Evolutionary conservation across 2,888 invertebrate species (phyloP).

Genomic region (Tinea pellionella): DNA sequence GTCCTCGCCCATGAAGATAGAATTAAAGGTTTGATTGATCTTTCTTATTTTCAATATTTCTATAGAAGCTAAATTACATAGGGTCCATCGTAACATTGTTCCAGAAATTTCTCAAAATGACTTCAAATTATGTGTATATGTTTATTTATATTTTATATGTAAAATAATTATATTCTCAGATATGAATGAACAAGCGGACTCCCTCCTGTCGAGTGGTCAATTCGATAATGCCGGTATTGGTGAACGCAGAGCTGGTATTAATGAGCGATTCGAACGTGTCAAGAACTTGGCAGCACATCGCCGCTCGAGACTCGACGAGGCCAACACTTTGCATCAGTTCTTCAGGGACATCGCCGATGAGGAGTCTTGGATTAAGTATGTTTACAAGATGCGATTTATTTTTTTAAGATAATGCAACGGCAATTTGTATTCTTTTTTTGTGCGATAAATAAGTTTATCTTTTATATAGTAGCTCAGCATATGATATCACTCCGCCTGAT

Average conservation of each 20-base stretch:
- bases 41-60: neutral
- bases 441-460: no score
- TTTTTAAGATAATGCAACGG: no score
- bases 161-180: slow-evolving; percentile 48
- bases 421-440: no score
- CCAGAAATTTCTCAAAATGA: no score
- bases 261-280: slow-evolving; percentile 95
- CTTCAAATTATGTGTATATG: no score
- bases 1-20: slow-evolving; percentile 96
- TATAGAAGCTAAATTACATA: no score
- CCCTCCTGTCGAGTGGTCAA: slow-evolving; percentile 94
- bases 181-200: slow-evolving; percentile 97
- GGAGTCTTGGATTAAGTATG: slow-evolving; percentile 97
- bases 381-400: slow-evolving; percentile 17
- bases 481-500: no score
- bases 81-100: no score
- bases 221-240: slow-evolving; percentile 97
- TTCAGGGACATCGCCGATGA: slow-evolving; percentile 99
- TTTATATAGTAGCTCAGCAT: no score
- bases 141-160: no score
- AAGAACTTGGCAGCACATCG: slow-evolving; percentile 92
- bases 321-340: slow-evolving; percentile 98
- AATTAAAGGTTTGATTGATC: slow-evolving; percentile 73
- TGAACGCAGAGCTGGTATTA: slow-evolving; percentile 94
- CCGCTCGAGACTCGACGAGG: slow-evolving; percentile 92